Evolutionary conservation across 2,888 invertebrate species (phyloP).

Genomic region (Empis stercorea): DNA sequence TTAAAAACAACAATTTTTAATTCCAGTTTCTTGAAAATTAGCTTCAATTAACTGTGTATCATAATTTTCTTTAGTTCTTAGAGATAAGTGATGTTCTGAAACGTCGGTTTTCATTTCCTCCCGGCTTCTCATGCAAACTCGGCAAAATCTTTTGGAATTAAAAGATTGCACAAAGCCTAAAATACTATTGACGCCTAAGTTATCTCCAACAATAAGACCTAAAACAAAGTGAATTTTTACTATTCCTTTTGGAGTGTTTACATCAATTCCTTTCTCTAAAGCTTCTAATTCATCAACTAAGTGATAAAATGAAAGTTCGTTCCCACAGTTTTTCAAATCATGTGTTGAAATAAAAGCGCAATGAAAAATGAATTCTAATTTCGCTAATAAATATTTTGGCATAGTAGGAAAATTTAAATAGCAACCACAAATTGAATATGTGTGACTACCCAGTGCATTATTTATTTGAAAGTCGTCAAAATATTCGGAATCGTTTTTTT

Average conservation of each 20-base stretch:
- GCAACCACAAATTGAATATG: constrained; percentile 2
- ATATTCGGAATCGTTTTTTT: neutral
- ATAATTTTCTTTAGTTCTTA: constrained; percentile 13
- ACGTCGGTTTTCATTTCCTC: constrained; percentile 13
- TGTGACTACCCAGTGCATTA: neutral
- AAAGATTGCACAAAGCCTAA: constrained; percentile 14
- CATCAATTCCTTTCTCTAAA: constrained; percentile 13
- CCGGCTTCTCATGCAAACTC: constrained; percentile 14
- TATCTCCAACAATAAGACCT: constrained; percentile 16
- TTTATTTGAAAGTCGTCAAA: constrained; percentile 5
- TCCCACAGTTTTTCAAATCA: constrained; percentile 13
- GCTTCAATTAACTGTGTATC: constrained; percentile 9
- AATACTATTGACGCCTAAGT: constrained; percentile 13
- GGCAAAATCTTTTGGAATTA: constrained; percentile 15
- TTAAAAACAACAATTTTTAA: constrained; percentile 12
- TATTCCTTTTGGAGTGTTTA: neutral
- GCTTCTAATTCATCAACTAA: constrained; percentile 12
- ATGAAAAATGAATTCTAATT: constrained; percentile 14
- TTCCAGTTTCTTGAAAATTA: constrained; percentile 14
- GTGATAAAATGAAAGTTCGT: constrained; percentile 9
- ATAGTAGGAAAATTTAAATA: constrained; percentile 11
- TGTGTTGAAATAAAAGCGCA: constrained; percentile 11
- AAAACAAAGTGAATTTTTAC: constrained; percentile 14
- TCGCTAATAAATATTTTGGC: constrained; percentile 13
- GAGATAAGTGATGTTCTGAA: constrained; percentile 10